Evolutionary conservation across 2,888 invertebrate genomes (phyloP).

Genomic region (Leucophora obtusa): DNA sequence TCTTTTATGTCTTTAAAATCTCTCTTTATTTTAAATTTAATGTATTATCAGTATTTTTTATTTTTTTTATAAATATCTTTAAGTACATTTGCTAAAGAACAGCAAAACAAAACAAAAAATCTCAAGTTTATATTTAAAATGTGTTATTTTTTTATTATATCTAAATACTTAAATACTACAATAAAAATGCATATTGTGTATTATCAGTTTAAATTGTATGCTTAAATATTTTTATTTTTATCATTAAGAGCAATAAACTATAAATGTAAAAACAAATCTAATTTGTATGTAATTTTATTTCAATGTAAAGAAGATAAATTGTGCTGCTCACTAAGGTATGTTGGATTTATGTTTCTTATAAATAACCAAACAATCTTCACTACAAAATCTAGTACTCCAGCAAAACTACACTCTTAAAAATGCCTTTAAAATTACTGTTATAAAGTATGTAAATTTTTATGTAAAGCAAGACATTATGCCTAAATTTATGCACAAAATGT

Average conservation of each 20-base stretch:
- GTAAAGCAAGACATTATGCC: too few species aligned
- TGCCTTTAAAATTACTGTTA: too few species aligned
- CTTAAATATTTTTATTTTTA: slow-evolving; percentile 28
- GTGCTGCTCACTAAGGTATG: too few species aligned
- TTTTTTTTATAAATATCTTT: slow-evolving; percentile 31
- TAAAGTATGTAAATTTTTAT: too few species aligned
- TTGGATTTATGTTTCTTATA: too few species aligned
- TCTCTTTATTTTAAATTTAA: background rate
- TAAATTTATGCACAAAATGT: too few species aligned
- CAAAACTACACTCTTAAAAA: too few species aligned
- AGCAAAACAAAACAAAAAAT: background rate
- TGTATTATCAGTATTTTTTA: slow-evolving; percentile 8
- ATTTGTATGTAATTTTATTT: background rate
- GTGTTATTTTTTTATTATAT: background rate
- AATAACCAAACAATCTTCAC: too few species aligned
- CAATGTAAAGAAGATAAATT: background rate
- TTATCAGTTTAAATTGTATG: slow-evolving; percentile 40
- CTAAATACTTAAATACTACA: slow-evolving; percentile 19
- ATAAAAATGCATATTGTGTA: slow-evolving; percentile 38
- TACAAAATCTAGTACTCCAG: too few species aligned
- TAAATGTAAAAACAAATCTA: slow-evolving; percentile 30
- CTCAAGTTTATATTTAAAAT: slow-evolving; percentile 14
- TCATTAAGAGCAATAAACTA: slow-evolving; percentile 58
- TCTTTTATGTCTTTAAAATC: background rate
- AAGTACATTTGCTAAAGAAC: slow-evolving; percentile 9